Evolutionary conservation across 2,888 invertebrate genomes (phyloP).

Genomic region (Acanthoscelides obtectus): DNA sequence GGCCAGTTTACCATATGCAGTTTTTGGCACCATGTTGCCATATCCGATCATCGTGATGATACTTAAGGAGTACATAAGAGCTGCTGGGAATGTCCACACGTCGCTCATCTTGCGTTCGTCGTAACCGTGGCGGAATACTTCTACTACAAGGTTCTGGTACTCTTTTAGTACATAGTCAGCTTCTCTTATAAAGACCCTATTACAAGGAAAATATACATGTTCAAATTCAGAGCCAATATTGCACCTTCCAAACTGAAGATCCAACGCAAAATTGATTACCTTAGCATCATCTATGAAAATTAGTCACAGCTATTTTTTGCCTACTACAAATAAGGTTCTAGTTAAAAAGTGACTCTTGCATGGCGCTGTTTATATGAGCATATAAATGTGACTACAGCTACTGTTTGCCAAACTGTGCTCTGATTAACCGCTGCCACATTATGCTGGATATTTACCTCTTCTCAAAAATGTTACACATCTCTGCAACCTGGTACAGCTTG

Average conservation of each 20-base stretch:
- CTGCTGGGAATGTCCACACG: constrained; percentile 83
- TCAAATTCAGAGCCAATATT: no score
- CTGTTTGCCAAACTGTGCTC: neutral
- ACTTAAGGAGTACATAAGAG: constrained; percentile 82
- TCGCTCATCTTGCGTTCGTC: constrained; percentile 64
- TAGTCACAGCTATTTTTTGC: no score
- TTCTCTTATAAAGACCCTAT: constrained; percentile 31
- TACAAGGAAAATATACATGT: no score
- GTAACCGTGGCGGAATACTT: constrained; percentile 61
- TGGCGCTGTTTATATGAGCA: no score
- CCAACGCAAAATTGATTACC: no score
- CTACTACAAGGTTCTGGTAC: constrained; percentile 66
- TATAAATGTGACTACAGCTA: no score
- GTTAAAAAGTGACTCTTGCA: no score
- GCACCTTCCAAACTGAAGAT: no score
- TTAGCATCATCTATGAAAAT: no score
- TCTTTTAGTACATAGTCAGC: constrained; percentile 58
- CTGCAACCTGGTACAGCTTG: constrained; percentile 61
- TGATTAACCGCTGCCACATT: no score
- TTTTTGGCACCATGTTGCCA: constrained; percentile 80
- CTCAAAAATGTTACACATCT: constrained; percentile 65
- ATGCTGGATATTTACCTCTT: constrained; percentile 39
- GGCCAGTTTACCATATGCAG: constrained; percentile 76
- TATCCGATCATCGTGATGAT: constrained; percentile 92
- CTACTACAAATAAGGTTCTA: no score